A percentile compares a stretch with the other conserved stretches of the same genome.
Evolutionary conservation across 2,113 vertebrate genomes (phyloP).

Genomic region (Rhea pennata): DNA sequence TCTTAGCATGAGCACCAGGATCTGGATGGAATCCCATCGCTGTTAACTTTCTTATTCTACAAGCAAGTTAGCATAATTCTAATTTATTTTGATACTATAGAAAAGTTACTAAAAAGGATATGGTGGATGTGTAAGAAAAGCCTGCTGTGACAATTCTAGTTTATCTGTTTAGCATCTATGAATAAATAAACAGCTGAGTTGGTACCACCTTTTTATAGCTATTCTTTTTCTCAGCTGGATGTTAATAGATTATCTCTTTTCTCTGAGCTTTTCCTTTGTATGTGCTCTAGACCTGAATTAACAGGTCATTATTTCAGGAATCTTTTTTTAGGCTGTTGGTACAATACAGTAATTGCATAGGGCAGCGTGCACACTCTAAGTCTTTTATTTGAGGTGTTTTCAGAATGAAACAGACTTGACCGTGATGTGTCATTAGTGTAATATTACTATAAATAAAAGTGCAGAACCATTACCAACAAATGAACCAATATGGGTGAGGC

Average conservation of each 20-base stretch:
- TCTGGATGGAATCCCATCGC: neutral
- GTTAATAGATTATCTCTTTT: conserved; percentile 73
- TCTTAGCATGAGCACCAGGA: neutral
- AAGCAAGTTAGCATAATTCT: conserved; percentile 43
- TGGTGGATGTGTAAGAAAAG: conserved; percentile 39
- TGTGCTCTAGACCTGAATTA: conserved; percentile 69
- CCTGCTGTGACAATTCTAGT: conserved; percentile 52
- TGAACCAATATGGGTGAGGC: neutral
- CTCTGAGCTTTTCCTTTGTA: conserved; percentile 57
- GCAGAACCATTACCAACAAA: conserved; percentile 31
- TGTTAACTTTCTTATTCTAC: conserved; percentile 26
- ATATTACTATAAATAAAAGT: conserved; percentile 25
- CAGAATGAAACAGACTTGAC: neutral
- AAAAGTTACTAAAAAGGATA: conserved; percentile 48
- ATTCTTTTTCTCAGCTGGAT: conserved; percentile 59
- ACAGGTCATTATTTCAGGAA: conserved; percentile 57
- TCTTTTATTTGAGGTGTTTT: conserved; percentile 34
- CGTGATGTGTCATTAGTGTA: neutral
- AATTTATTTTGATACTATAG: conserved; percentile 42
- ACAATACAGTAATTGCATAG: conserved; percentile 24
- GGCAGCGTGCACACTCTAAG: conserved; percentile 14
- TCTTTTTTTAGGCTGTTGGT: conserved; percentile 23
- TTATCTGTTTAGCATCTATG: conserved; percentile 69
- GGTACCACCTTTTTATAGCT: conserved; percentile 54
- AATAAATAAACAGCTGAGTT: conserved; percentile 69